These are phyloP conservation scores for Orchesellides sinensis DNA, from an alignment of 2,888 invertebrate genomes.

Conservation along the genomic window DNA sequence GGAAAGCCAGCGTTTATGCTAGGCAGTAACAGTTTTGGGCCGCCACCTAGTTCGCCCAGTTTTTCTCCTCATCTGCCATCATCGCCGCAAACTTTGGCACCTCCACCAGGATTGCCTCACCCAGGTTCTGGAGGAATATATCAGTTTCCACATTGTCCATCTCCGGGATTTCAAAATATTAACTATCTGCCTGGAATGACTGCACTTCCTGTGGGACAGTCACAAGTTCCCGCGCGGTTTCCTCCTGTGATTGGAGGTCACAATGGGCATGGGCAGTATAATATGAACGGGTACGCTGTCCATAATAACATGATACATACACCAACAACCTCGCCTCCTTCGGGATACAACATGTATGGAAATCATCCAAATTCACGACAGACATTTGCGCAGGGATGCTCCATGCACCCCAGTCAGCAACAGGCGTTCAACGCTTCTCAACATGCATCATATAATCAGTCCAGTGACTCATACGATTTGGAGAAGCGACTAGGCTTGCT, in stretches of 20 bases:
- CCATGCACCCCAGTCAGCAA: slow-evolving; percentile 7
- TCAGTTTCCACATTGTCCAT: slow-evolving; percentile 56
- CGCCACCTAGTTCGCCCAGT: slow-evolving; percentile 19
- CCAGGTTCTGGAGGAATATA: slow-evolving; percentile 41
- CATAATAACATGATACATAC: slow-evolving; percentile 20
- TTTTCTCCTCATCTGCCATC: slow-evolving; percentile 26
- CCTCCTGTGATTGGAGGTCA: not conserved
- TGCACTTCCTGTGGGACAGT: not conserved
- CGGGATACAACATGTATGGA: slow-evolving; percentile 46
- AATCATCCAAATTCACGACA: slow-evolving; percentile 11
- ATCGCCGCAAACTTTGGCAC: slow-evolving; percentile 27
- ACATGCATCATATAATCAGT: slow-evolving; percentile 29
- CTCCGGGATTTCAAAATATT: slow-evolving; percentile 51
- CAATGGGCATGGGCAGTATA: slow-evolving; percentile 13
- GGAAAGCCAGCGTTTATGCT: slow-evolving; percentile 9
- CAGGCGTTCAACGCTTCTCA: slow-evolving; percentile 40
- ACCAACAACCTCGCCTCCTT: slow-evolving; percentile 31
- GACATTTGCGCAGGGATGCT: not conserved
- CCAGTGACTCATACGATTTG: slow-evolving; percentile 45
- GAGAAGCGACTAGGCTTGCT: slow-evolving; percentile 24
- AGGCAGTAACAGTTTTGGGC: slow-evolving; percentile 15
- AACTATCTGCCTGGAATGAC: slow-evolving; percentile 39
- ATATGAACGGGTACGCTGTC: slow-evolving; percentile 44
- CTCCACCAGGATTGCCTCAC: slow-evolving; percentile 64
- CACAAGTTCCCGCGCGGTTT: slow-evolving; percentile 17